These are phyloP conservation scores for Drosophila biarmipes DNA, from an alignment of 1,140 invertebrate genomes.

Conservation along the genomic window DNA sequence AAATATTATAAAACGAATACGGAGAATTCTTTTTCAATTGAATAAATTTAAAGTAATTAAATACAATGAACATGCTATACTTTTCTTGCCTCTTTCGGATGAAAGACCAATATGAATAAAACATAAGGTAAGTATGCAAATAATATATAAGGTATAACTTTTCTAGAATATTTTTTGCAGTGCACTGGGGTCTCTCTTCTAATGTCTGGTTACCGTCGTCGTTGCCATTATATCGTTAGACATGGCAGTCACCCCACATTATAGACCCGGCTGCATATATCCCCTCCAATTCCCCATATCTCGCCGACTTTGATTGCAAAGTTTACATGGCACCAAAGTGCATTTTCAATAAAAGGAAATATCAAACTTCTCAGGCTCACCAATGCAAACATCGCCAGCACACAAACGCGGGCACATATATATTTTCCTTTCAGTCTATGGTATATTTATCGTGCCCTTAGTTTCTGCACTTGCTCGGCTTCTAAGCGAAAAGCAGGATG, in stretches of 20 bases:
- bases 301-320: constrained; percentile 76
- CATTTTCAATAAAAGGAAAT: constrained; percentile 82
- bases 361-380: constrained; percentile 67
- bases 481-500: constrained; percentile 5
- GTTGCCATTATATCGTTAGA: constrained; percentile 81
- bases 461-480: constrained; percentile 71
- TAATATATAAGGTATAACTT: too few relatives aligned
- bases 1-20: background rate
- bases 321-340: constrained; percentile 81
- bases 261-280: constrained; percentile 9
- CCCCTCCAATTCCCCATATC: constrained; percentile 1
- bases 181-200: constrained; percentile 42
- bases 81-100: background rate
- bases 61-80: background rate
- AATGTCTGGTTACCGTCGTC: constrained; percentile 72
- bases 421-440: constrained; percentile 32
- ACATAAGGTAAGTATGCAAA: background rate
- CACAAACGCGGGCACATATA: constrained; percentile 26
- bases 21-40: background rate
- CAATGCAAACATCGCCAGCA: constrained; percentile 50
- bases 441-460: constrained; percentile 72
- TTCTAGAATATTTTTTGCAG: background rate
- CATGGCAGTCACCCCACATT: constrained; percentile 57
- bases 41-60: background rate
- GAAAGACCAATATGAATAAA: background rate